Evolutionary conservation across 2,888 invertebrate species (phyloP).

Genomic region (Meiosimyza platycephala): DNA sequence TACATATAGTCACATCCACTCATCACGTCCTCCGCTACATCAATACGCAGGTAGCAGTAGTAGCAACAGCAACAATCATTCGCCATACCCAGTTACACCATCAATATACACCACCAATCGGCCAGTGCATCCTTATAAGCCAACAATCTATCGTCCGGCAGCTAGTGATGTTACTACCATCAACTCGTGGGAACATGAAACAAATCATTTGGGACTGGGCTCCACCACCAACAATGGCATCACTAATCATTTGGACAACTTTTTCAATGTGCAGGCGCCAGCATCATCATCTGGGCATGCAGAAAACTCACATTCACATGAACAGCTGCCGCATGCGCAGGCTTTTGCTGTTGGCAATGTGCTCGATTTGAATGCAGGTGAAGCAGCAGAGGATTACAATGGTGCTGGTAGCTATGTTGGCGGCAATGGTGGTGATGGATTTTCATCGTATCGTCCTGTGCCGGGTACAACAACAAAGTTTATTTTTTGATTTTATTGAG

Average conservation of each 20-base stretch:
- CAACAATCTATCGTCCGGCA: conserved; percentile 43
- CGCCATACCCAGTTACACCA: conserved; percentile 49
- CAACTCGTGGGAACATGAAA: conserved; percentile 64
- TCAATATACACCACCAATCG: conserved; percentile 58
- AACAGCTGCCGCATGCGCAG: conserved; percentile 51
- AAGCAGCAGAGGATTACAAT: conserved; percentile 57
- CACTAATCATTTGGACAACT: conserved; percentile 65
- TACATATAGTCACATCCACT: conserved; percentile 3
- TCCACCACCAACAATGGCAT: conserved; percentile 53
- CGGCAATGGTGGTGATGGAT: conserved; percentile 50
- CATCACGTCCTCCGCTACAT: conserved; percentile 42
- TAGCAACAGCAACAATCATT: conserved; percentile 34
- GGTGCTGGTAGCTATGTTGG: conserved; percentile 46
- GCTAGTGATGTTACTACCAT: conserved; percentile 42
- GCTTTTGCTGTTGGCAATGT: conserved; percentile 64
- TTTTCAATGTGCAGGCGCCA: conserved; percentile 60
- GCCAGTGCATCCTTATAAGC: conserved; percentile 57
- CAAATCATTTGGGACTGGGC: conserved; percentile 54
- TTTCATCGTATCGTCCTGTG: conserved; percentile 61
- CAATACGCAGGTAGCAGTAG: conserved; percentile 20
- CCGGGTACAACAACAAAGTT: conserved; percentile 59
- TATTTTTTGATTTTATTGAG: neutral
- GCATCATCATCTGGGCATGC: conserved; percentile 34
- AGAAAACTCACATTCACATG: conserved; percentile 31
- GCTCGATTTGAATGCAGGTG: conserved; percentile 60